Evolutionary conservation across 53 echinoderm and acorn worm genomes (phyloP), one percentile per base, ranked within the genome.

Genomic region (Antedon mediterranea): DNA sequence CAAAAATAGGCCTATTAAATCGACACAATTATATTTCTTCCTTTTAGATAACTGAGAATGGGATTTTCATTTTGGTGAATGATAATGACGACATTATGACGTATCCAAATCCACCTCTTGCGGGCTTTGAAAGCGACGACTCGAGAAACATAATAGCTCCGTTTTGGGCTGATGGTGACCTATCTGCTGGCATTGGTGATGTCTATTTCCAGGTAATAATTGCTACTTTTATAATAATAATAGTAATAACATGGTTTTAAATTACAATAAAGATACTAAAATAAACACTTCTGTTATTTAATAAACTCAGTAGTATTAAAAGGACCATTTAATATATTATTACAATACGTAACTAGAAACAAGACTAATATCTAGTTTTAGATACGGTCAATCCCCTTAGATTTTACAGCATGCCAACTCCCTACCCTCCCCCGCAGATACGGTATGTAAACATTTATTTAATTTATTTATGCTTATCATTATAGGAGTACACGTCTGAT

Each of bases 151-250:
- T 92, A 32, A 77, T 97, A 15, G 87, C 97, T 11, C 97, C 97
- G 4, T 97, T 81, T 73, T 94, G 95, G 95, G 95, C 95, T 29
- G 95, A 94, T 72, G 91, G 87, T 11, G 91, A 94, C 76, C 76
- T 77, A 0, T 57, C 57, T 23, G 23, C 57, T 57, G 23, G 23
- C 23, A 26, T 57, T 23, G 85, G 88, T 26, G 76, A 79, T 7
- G 77, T 76, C 20, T 26, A 18, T 13, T 57, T 15, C 20, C 57
- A 57, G 57, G 57, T 57, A 57, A 28, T 87, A 87, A n/a, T n/a
- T n/a, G n/a, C 32, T 72, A 77, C 18, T 85, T 91, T 28, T 94
- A 82, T n/a, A n/a, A n/a, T n/a, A n/a, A 82, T n/a, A n/a, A n/a
- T n/a, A n/a, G n/a, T n/a, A n/a, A n/a, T n/a, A n/a, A n/a, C n/a